Evolutionary conservation across 2,888 invertebrate species (phyloP), one percentile per base, ranked within the genome.

Genomic region (Drosophila falleni): DNA sequence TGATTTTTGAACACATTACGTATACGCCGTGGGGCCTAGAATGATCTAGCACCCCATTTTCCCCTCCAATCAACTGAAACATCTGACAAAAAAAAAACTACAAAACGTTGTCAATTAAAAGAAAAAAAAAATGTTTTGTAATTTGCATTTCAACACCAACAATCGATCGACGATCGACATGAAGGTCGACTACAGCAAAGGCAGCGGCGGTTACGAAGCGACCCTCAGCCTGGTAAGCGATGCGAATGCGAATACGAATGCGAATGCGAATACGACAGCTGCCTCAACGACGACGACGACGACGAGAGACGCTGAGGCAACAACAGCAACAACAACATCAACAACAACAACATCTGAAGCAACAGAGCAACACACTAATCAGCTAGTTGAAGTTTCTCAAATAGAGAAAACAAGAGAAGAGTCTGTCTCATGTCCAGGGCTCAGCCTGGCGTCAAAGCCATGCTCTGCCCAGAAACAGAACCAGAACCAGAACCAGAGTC

Each of bases 131-230:
- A 31, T 53, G 55, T 37, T 79, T 62, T 74, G 39, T 59, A 74
- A 73, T 56, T 19, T 63, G 63, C 58, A 49, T 75, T 16, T 49
- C 63, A 39, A 58, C n/a, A 44, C 23, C 31, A 23, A 60, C 46
- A 35, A 72, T 8, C 3, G 23, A 29, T 29, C 29, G 29, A 29
- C 8, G 29, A 46, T 42, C 41, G 37, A 71, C 56, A 47, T 66
- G 65, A 84, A 85, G 85, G 84, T 90, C 69, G 90, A 90, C 82
- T 85, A 90, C 87, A 87, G 79, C 69, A 77, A 79, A 47, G 83
- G 63, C 70, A 74, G 62, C 66, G 70, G 69, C 66, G 76, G 71
- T 54, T 82, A 72, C 64, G 87, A 89, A 64, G 70, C 78, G 61
- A 74, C 79, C 58, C 67, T 88, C 29, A 63, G 71, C 55, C 54